Percentiles rank a stretch among this genome's conserved stretches.
phyloP scores from a whole-genome alignment of 2,113 vertebrate genomes.

The Rynchops niger region DNA sequence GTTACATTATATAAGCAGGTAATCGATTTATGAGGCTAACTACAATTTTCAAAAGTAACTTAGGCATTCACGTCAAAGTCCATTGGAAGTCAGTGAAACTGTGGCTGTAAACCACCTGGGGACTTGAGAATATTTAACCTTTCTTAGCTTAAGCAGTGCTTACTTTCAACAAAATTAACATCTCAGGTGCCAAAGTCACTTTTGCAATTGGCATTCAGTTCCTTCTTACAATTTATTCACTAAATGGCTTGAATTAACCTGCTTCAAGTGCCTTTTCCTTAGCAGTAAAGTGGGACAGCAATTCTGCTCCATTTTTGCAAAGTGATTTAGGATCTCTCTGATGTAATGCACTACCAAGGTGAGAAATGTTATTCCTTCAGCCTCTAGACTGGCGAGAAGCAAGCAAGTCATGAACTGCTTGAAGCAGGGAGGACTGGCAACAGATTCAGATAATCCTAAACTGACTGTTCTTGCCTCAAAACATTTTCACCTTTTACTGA shows the following conservation, averaged over 20 bases:
- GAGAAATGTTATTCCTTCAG: background rate
- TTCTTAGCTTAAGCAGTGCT: background rate
- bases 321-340: constrained; percentile 16
- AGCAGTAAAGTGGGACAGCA: background rate
- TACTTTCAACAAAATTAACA: background rate
- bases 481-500: background rate
- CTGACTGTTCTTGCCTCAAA: background rate
- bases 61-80: background rate
- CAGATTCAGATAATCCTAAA: background rate
- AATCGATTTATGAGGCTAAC: background rate
- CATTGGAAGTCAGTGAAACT: background rate
- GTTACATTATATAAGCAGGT: background rate
- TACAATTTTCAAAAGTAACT: background rate
- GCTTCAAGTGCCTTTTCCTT: background rate
- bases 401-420: background rate
- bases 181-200: background rate
- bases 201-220: background rate
- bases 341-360: background rate
- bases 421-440: background rate
- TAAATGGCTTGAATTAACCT: background rate
- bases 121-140: background rate
- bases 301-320: constrained; percentile 2
- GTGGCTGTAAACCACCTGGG: background rate
- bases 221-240: background rate
- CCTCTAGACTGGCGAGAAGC: background rate